Base-by-base conservation (phyloP, 2,113 vertebrate genomes). In the Prinia subflava region DNA sequence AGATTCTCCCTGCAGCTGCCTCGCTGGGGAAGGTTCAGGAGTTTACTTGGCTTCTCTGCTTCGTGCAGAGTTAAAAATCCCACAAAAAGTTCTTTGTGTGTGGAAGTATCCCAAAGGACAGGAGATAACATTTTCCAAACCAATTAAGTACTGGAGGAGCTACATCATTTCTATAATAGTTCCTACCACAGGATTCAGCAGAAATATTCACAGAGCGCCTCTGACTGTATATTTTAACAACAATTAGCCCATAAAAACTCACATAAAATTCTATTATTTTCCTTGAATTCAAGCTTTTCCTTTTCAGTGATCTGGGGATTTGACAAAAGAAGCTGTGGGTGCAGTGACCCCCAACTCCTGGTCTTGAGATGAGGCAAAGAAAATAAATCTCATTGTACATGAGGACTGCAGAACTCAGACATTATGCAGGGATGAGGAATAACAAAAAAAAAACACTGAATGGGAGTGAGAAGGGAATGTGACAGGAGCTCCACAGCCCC, bases 11-110 rank as follows among this genome's bases (percentile, higher is more conserved):
- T 79, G 84, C 77, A 89, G 65, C 70, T 94, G 83, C 73, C 56
- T 87, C 69, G 6, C 14, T 75, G 41, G 23, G 53, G 35, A 71
- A 52, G 12, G 77, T 85, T 94, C 84, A 85, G 78, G 47, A 73
- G 70, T 95, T 94, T 73, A 79, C 8, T 94, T 95, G 91, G 89
- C 74, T 82, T 62, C 89, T 87, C 70, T 79, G 41, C 31, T 76
- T 89, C 42, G 9, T 15, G 53, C 73, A 1, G 7, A 69, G 65
- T 10, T 76, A 67, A 85, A 49, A n/a, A 50, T 3, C 50, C 65
- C 64, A 57, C 71, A 92, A 67, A 20, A 89, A n/a, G 56, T 33
- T 47, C 53, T 84, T 91, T 94, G 41, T 84, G 56, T 87, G 53
- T 30, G 74, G 22, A 89, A 90, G 17, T 27, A 41, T 59, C 81